A percentile compares a stretch with the other conserved stretches of the same genome.
These are phyloP conservation scores for Amblyjoppa fuscipennis DNA, from an alignment of 2,888 invertebrate genomes.

Conservation along the genomic window DNA sequence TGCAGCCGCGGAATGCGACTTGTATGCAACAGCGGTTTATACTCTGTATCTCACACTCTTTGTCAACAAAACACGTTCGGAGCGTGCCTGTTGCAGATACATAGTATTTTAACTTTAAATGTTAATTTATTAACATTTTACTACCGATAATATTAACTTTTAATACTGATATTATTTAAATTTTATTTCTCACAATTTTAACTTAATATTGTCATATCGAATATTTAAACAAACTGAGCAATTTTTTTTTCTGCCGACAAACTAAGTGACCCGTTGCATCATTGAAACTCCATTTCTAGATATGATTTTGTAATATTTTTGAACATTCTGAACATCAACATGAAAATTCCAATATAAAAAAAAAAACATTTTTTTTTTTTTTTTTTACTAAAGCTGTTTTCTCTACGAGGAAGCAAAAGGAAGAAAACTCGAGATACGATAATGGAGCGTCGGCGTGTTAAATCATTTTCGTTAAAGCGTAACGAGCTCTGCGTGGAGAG, in stretches of 20 bases:
- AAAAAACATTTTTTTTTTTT: too few relatives aligned
- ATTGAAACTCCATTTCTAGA: too few relatives aligned
- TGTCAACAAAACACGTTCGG: not conserved
- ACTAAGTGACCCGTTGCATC: too few relatives aligned
- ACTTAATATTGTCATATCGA: too few relatives aligned
- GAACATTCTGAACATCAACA: too few relatives aligned
- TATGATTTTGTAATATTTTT: too few relatives aligned
- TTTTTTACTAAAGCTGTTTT: too few relatives aligned
- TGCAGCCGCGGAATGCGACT: conserved; percentile 70
- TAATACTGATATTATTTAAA: not conserved
- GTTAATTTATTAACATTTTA: too few relatives aligned
- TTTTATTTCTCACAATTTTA: too few relatives aligned
- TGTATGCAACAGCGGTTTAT: not conserved
- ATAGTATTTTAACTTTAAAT: not conserved
- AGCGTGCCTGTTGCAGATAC: not conserved
- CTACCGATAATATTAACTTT: not conserved
- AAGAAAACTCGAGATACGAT: not conserved
- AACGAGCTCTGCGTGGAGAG: not conserved
- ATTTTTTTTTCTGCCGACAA: too few relatives aligned
- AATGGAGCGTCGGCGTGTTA: not conserved
- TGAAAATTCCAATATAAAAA: too few relatives aligned
- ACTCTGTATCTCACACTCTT: not conserved
- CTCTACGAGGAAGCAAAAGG: not conserved
- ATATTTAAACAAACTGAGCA: too few relatives aligned
- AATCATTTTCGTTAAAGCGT: not conserved